Percentiles rank a stretch among this genome's conserved stretches.
Conservation (phyloP, 30 jellyfish, hydroid and myxozoan species). For the Cassiopea xamachana region DNA sequence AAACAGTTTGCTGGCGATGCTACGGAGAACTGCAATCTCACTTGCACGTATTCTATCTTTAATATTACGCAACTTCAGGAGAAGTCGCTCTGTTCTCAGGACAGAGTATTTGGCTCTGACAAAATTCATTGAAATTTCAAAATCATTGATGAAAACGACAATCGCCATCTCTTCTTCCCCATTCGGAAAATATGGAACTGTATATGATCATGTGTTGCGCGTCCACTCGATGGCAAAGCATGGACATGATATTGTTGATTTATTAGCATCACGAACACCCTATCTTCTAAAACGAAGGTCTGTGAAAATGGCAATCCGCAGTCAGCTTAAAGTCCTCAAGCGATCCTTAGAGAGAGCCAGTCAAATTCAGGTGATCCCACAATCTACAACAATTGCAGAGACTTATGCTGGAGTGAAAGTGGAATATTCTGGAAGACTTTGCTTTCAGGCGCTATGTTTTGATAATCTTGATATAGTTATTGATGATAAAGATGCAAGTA, state of each 20-base stretch:
- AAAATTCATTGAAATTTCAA: neutral
- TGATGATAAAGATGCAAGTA: neutral
- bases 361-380: conserved; percentile 15
- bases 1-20: conserved; percentile 4
- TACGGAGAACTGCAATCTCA: conserved; percentile 24
- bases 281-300: neutral
- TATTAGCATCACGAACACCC: conserved; percentile 29
- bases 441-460: conserved; percentile 65
- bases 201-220: neutral
- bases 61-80: conserved; percentile 16
- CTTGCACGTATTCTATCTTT: conserved; percentile 1
- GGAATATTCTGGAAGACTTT: conserved; percentile 27
- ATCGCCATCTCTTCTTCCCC: neutral
- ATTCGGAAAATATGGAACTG: neutral
- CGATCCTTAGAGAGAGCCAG: conserved; percentile 1
- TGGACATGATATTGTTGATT: conserved; percentile 31
- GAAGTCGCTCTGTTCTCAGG: conserved; percentile 3
- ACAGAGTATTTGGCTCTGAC: conserved; percentile 34
- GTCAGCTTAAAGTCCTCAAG: conserved; percentile 27
- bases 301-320: conserved; percentile 9
- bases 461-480: conserved; percentile 14
- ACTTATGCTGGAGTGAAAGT: conserved; percentile 23
- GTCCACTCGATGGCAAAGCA: neutral
- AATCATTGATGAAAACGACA: neutral
- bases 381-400: conserved; percentile 5